Conservation (phyloP, 2,113 vertebrate genomes). For the Albula glossodonta region DNA sequence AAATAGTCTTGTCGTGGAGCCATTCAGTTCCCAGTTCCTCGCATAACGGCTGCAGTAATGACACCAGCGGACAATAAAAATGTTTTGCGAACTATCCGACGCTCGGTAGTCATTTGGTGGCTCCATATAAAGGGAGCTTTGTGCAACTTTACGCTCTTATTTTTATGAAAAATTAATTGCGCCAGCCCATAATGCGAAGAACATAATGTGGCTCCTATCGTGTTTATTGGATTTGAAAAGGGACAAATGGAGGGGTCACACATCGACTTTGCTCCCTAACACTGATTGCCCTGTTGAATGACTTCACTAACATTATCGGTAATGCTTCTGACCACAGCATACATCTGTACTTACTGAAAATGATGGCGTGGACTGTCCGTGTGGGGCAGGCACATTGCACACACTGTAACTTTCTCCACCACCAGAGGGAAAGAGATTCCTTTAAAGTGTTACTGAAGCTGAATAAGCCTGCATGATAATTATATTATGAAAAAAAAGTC, state of each 20-base stretch:
- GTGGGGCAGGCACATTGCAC: neutral
- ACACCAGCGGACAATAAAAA: constrained; percentile 25
- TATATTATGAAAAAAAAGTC: neutral
- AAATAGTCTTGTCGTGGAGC: constrained; percentile 14
- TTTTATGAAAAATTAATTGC: constrained; percentile 31
- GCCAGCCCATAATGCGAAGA: neutral
- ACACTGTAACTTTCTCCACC: neutral
- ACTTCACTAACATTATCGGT: neutral
- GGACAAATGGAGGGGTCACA: neutral
- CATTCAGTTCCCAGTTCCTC: neutral
- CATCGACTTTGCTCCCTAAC: neutral
- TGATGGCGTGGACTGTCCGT: neutral
- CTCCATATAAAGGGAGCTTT: constrained; percentile 20
- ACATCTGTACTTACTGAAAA: neutral
- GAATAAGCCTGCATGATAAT: neutral
- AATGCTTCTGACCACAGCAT: neutral
- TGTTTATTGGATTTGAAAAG: constrained; percentile 12
- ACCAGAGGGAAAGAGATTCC: neutral
- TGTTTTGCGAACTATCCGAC: constrained; percentile 25
- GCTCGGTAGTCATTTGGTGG: constrained; percentile 21
- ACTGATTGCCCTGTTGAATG: neutral
- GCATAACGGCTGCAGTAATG: constrained; percentile 5
- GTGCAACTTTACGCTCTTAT: constrained; percentile 3
- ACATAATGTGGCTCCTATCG: constrained; percentile 4
- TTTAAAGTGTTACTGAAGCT: neutral